phyloP scores from a whole-genome alignment of 2,113 vertebrate species.

The Gnathonemus echidnorhynchus region DNA sequence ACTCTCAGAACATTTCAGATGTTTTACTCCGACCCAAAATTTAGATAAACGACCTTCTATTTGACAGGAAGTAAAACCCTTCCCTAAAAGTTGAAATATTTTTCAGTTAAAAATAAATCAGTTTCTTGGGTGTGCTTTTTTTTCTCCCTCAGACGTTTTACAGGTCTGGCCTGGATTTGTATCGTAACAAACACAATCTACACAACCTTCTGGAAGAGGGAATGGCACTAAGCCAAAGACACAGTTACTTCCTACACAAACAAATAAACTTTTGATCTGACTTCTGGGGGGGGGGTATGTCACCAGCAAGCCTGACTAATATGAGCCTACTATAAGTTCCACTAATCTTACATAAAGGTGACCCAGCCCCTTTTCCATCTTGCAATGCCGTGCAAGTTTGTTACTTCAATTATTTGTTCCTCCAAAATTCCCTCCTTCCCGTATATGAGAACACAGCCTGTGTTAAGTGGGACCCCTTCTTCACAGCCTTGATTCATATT shows the following conservation, averaged over 20 bases:
- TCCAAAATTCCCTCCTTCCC: background rate
- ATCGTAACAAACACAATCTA: background rate
- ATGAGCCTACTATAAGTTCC: background rate
- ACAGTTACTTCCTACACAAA: background rate
- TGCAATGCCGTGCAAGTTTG: background rate
- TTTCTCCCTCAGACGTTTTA: background rate
- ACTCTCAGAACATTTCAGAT: background rate
- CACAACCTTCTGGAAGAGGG: background rate
- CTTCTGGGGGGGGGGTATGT: background rate
- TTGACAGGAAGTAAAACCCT: constrained; percentile 3
- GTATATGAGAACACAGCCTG: background rate
- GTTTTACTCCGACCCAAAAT: background rate
- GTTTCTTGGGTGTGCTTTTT: background rate
- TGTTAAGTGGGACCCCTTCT: background rate
- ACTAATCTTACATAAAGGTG: background rate
- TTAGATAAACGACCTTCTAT: background rate
- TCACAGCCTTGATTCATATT: background rate
- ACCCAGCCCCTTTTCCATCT: background rate
- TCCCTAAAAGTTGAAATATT: background rate
- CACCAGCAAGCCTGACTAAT: background rate
- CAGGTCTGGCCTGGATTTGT: background rate
- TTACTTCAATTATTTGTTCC: background rate
- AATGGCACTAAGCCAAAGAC: background rate
- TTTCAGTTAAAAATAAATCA: background rate
- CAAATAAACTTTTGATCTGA: background rate